Evolutionary conservation across 2,797 vertebrate species (phyloP).

Genomic region (Platalea minor): DNA sequence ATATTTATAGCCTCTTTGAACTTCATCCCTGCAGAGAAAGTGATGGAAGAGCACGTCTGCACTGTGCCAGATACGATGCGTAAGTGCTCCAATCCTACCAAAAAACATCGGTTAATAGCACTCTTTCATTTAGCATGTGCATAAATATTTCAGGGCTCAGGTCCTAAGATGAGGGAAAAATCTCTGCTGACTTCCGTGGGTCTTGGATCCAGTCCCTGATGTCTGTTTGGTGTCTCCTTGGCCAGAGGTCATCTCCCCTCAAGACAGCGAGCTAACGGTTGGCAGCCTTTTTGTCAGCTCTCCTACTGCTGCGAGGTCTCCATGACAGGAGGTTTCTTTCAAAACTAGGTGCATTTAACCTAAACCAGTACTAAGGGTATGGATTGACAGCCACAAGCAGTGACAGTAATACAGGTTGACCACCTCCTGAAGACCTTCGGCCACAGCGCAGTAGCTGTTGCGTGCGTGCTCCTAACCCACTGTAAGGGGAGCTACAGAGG

Average conservation of each 20-base stretch:
- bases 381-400: neutral
- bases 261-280: fast-evolving
- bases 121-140: neutral
- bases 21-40: neutral
- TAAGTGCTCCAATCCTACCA: neutral
- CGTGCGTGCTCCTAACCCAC: neutral
- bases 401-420: fast-evolving
- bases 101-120: neutral
- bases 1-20: neutral
- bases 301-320: neutral
- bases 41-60: neutral
- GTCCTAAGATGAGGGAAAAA: neutral
- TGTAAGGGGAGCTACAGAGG: neutral
- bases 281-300: neutral
- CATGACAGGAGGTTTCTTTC: neutral
- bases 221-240: neutral
- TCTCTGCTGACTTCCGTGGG: neutral
- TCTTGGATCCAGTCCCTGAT: neutral
- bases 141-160: neutral
- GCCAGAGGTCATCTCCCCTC: fast-evolving
- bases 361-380: neutral
- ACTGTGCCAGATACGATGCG: neutral
- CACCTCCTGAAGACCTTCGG: neutral
- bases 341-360: neutral
- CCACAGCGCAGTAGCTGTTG: fast-evolving